Evolutionary conservation across 2,797 vertebrate species (phyloP), one percentile per base, ranked within the genome.

Genomic region (Falco biarmicus): DNA sequence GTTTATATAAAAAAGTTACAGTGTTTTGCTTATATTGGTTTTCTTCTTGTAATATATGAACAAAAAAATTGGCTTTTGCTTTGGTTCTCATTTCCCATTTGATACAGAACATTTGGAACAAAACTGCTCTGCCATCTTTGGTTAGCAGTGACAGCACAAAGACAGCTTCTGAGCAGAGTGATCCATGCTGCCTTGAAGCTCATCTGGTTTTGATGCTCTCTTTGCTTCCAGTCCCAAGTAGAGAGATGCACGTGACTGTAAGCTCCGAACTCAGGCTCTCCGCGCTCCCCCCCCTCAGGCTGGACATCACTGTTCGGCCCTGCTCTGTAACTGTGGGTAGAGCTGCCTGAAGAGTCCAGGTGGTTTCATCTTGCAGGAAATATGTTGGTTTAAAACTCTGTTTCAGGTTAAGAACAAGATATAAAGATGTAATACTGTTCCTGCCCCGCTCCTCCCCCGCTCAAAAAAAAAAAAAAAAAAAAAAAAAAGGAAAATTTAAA

Each of bases 51-150:
- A 59, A 28, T 80, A 85, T 53, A 83, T 68, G 86, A 95, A 95
- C 80, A 32, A 83, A 77, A 61, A 95, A 93, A 87, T 22, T 25
- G 63, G 63, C 71, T 92, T 70, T 90, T 87, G 64, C 80, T 80
- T 94, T 93, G 75, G 60, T 95, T 95, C 68, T 89, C 37, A 50
- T 96, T 89, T 95, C 84, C 77, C 24, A 21, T 92, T 96, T 96
- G 87, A 89, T 43, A 65, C 57, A 92, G 90, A 95, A 90, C 84
- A 94, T 84, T 95, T 92, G 88, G 83, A 92, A 47, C 63, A 87
- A 80, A 95, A 68, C 74, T 66, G 0, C 70, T 84, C 37, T 87
- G 68, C 85, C 43, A 5, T 90, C 70, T 88, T 82, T 57, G 89
- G 34, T 92, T 56, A 56, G 86, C 70, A n/a, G 37, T 93, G 70